Evolutionary conservation across 2,888 invertebrate genomes (phyloP).

Genomic region (Cerastoderma edule): DNA sequence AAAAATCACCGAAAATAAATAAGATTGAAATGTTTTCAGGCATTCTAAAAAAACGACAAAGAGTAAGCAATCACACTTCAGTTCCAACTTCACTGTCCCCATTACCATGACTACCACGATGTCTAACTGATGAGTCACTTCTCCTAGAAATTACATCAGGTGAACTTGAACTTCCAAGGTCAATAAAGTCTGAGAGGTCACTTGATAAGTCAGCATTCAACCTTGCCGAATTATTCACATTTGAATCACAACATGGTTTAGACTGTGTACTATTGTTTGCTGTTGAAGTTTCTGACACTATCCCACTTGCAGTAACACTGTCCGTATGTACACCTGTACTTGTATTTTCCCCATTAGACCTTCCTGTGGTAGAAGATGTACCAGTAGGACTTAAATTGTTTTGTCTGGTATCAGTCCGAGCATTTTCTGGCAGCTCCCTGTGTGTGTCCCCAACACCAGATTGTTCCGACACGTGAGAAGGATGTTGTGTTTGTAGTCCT

Average conservation of each 20-base stretch:
- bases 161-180: conserved; percentile 18
- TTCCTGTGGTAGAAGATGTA: not conserved
- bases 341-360: not conserved
- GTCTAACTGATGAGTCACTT: conserved; percentile 6
- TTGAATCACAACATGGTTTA: conserved; percentile 15
- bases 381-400: not conserved
- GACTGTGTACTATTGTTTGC: conserved; percentile 4
- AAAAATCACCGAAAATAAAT: too few species aligned
- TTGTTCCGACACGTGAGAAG: not conserved
- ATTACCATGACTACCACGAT: not conserved
- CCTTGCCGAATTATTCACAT: conserved; percentile 1
- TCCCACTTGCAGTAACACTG: not conserved
- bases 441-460: not conserved
- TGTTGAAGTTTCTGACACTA: not conserved
- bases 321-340: not conserved
- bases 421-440: conserved; percentile 2
- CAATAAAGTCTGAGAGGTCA: conserved; percentile 8
- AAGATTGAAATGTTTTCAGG: too few species aligned
- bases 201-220: not conserved
- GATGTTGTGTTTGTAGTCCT: not conserved
- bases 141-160: conserved; percentile 6
- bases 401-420: conserved; percentile 5
- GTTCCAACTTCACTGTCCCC: conserved; percentile 3
- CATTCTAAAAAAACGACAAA: too few species aligned
- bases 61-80: conserved; percentile 18